Conservation (phyloP, 2,113 vertebrate genomes). For the Zosterops hypoxanthus region DNA sequence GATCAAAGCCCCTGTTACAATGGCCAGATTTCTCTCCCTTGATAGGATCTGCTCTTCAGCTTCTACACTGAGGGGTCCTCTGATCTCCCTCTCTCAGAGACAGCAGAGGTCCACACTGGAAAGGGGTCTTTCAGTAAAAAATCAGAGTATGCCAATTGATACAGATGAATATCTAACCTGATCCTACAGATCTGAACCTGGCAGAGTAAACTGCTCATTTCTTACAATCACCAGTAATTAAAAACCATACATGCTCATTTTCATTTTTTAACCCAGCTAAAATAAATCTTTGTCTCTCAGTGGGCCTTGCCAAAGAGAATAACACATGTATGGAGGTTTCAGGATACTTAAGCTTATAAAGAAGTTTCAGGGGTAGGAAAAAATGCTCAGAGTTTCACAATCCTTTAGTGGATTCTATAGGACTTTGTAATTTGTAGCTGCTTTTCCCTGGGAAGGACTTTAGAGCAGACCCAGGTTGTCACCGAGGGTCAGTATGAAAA, state of each 20-base stretch:
- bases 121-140: background rate
- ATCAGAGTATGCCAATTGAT: background rate
- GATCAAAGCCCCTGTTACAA: background rate
- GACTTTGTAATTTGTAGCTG: background rate
- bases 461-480: background rate
- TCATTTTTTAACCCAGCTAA: background rate
- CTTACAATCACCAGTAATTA: background rate
- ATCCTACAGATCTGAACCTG: background rate
- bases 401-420: background rate
- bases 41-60: background rate
- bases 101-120: background rate
- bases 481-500: background rate
- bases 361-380: background rate
- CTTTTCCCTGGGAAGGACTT: background rate
- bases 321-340: background rate
- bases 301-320: background rate
- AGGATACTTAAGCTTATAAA: background rate
- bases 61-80: background rate
- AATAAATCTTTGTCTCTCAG: background rate
- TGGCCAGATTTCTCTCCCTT: background rate
- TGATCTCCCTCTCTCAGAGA: background rate
- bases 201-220: background rate
- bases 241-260: background rate
- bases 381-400: background rate
- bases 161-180: background rate